Evolutionary conservation across 2,888 invertebrate genomes (phyloP).

Genomic region (Lycophotia porphyrea): DNA sequence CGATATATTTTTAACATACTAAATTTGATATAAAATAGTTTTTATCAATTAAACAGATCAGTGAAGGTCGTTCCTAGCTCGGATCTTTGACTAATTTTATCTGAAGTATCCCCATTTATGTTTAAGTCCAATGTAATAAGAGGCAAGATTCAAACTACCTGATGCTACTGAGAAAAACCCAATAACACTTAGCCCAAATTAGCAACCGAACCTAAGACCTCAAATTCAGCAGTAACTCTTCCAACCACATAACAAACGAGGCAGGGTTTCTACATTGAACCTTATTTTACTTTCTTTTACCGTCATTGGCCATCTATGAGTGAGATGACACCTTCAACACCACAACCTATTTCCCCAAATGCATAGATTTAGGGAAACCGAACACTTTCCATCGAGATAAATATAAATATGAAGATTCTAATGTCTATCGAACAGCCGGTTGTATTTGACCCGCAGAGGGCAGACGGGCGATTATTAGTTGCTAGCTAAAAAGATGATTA

Average conservation of each 20-base stretch:
- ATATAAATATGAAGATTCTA: constrained; percentile 23
- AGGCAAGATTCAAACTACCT: neutral
- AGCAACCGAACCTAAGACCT: neutral
- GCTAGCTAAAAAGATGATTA: constrained; percentile 19
- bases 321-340: constrained; percentile 4
- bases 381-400: constrained; percentile 36
- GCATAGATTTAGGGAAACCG: constrained; percentile 41
- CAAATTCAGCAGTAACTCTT: neutral
- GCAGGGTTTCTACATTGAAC: neutral
- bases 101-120: neutral
- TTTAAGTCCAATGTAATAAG: neutral
- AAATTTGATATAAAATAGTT: too few relatives aligned
- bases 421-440: constrained; percentile 37
- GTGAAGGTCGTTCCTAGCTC: too few relatives aligned
- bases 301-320: neutral
- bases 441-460: neutral
- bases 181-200: neutral
- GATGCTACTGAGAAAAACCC: neutral
- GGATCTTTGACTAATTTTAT: too few relatives aligned
- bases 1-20: too few relatives aligned
- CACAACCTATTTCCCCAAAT: constrained; percentile 30
- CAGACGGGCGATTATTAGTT: constrained; percentile 45
- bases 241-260: neutral
- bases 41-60: too few relatives aligned
- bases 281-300: neutral